Evolutionary conservation across 2,113 vertebrate species (phyloP).

Genomic region (Psilopogon haemacephalus): DNA sequence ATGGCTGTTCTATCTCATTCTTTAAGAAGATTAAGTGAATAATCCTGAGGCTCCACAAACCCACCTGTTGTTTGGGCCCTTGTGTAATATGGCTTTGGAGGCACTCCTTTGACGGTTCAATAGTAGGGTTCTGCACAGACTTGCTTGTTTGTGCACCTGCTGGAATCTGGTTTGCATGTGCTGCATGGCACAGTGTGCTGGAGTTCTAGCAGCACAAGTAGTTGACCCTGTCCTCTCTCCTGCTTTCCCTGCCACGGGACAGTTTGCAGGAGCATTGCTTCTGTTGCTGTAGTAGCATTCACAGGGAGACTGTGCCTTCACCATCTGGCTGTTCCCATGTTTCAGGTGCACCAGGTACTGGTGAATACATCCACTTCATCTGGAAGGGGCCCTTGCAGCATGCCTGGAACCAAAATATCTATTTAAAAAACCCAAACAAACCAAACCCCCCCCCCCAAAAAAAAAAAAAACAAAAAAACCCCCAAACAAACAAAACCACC

Average conservation of each 20-base stretch:
- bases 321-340: neutral
- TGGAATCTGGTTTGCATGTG: neutral
- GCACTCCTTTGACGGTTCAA: neutral
- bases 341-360: neutral
- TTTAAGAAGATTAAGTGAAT: conserved; percentile 60
- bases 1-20: conserved; percentile 43
- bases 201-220: neutral
- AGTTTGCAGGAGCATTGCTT: neutral
- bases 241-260: neutral
- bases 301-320: neutral
- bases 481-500: too few relatives aligned
- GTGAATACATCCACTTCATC: neutral
- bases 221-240: neutral
- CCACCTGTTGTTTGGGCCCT: conserved; percentile 57
- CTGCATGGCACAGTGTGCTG: neutral
- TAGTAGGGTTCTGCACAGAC: neutral
- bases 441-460: neutral
- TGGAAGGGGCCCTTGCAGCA: neutral
- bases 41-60: conserved; percentile 51
- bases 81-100: conserved; percentile 11
- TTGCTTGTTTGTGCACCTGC: neutral
- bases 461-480: neutral
- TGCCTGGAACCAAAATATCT: neutral
- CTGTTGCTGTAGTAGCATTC: neutral
- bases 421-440: neutral